Conservation (phyloP, 2,113 vertebrate species). For the Camelus dromedarius region DNA sequence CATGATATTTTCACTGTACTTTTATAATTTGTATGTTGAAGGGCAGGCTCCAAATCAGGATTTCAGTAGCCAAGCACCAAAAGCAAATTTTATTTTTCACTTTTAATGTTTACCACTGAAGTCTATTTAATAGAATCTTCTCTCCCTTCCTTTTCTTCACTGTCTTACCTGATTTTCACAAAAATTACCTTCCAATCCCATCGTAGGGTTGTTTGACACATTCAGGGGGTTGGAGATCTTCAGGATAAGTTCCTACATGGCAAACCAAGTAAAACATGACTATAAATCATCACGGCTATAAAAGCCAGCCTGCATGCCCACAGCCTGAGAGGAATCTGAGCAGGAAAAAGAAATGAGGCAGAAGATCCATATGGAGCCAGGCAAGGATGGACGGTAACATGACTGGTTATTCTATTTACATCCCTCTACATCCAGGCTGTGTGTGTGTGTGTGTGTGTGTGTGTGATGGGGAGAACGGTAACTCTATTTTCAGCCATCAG, state of each 20-base stretch:
- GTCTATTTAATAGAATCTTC: not conserved
- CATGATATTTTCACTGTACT: not conserved
- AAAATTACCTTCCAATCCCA: not conserved
- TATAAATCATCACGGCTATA: conserved; percentile 67
- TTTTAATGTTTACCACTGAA: not conserved
- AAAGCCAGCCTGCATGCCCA: conserved; percentile 43
- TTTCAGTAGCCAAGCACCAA: not conserved
- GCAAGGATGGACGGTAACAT: not conserved
- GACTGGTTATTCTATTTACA: not conserved
- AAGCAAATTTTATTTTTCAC: not conserved
- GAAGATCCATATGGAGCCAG: not conserved
- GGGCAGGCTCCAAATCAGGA: not conserved
- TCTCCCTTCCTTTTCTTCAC: not conserved
- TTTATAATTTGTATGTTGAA: not conserved
- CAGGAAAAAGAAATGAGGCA: conserved; percentile 45
- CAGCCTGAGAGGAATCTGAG: conserved; percentile 12
- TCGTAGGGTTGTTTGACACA: conserved; percentile 25
- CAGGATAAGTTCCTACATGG: conserved; percentile 60
- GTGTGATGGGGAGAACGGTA: not conserved
- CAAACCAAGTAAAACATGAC: conserved; percentile 52
- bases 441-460: not conserved
- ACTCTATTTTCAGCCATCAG: conserved; percentile 1
- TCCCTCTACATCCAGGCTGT: not conserved
- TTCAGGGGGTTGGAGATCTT: conserved; percentile 5
- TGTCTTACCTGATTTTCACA: conserved; percentile 34